A percentile compares a stretch with the other conserved stretches of the same genome.
Evolutionary conservation across 37 sponge, comb jelly and placozoan species (phyloP).

Genomic region (Hormiphora californensis): DNA sequence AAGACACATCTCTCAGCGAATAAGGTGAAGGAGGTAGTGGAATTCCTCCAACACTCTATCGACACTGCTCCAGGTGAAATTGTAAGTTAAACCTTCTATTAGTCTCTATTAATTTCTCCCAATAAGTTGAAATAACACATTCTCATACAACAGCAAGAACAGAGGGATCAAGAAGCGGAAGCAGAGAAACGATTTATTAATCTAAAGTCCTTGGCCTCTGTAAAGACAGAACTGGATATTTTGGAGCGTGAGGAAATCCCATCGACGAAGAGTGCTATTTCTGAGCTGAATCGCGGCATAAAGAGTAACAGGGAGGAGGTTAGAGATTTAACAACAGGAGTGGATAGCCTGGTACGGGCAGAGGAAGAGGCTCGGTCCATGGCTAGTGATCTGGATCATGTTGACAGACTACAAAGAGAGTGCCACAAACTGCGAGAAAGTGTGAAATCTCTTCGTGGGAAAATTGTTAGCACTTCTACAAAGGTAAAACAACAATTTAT

Average conservation of each 20-base stretch:
- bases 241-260: constrained; percentile 3
- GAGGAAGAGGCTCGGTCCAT: neutral
- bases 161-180: neutral
- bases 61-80: neutral
- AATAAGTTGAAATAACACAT: neutral
- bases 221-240: neutral
- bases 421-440: neutral
- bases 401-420: constrained; percentile 16
- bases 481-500: neutral
- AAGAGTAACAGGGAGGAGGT: neutral
- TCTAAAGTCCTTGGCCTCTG: neutral
- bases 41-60: neutral
- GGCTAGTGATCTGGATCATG: constrained; percentile 35
- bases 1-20: neutral
- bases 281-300: neutral
- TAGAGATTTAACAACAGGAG: neutral
- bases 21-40: neutral
- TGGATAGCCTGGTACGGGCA: neutral
- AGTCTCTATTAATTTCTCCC: neutral
- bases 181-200: neutral
- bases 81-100: neutral
- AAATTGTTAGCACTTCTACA: neutral
- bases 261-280: constrained; percentile 1
- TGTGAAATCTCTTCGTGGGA: neutral
- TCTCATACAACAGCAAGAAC: neutral